Evolutionary conservation across 2,888 invertebrate species (phyloP).

Genomic region (Trichogramma evanescens): DNA sequence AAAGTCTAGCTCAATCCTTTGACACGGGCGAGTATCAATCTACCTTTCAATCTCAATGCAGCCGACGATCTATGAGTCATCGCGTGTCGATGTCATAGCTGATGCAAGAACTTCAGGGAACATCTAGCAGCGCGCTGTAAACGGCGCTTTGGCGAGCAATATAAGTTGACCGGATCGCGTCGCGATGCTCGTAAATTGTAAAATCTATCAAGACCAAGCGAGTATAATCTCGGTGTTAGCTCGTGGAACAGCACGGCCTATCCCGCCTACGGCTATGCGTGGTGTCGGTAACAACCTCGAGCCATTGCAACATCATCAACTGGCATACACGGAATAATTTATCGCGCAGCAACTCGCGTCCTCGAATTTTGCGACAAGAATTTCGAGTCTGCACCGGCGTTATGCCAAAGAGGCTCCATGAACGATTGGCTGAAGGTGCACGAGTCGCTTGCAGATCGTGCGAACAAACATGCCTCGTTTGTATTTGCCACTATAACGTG

Average conservation of each 20-base stretch:
- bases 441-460: conserved; percentile 13
- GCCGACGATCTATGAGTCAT: no score
- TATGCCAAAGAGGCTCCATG: conserved; percentile 24
- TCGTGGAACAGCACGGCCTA: conserved; percentile 22
- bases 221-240: not conserved
- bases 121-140: no score
- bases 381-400: no score
- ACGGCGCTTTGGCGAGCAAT: conserved; percentile 15
- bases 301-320: conserved; percentile 46
- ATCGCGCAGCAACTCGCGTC: conserved; percentile 33
- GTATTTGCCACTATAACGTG: not conserved
- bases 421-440: conserved; percentile 29
- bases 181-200: conserved; percentile 42
- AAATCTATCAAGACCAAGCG: conserved; percentile 47
- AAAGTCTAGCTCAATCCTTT: no score
- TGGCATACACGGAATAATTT: conserved; percentile 44
- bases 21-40: no score
- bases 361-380: conserved; percentile 44
- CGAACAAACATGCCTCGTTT: not conserved
- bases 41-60: no score
- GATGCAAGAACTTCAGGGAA: no score
- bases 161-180: not conserved
- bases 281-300: conserved; percentile 41
- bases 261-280: conserved; percentile 32
- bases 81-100: no score